Base-by-base conservation (phyloP, 1,140 invertebrate species). In the Pogonus chalceus region DNA sequence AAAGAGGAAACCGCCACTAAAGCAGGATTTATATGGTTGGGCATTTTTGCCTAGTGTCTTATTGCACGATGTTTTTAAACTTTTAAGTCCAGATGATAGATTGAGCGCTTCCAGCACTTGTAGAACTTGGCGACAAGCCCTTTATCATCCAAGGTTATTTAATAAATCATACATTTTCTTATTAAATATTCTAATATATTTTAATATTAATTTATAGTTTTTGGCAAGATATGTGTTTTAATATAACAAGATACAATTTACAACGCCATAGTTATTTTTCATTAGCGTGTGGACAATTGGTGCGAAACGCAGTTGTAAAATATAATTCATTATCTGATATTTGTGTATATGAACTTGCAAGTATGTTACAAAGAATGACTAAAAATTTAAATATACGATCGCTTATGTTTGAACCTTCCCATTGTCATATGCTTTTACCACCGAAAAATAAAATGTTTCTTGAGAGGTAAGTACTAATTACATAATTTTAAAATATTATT, bases 61-160 rank as follows among this genome's bases (percentile, higher is more conserved):
- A n/a, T 53, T 69, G 49, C 55, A 64, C 46, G 58, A 70, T 52
- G 65, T 69, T 51, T 70, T 63, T 56, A 58, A 63, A 39, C 58
- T 59, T 37, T 56, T 70, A 20, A 58, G 51, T 50, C 46, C 58
- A 39, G 51, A 59, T 49, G 68, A 70, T 60, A 58, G 61, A 48
- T 58, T 60, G 54, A 68, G 63, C 62, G 68, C 67, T 10, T 69
- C 67, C 9, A 60, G 58, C 56, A 59, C 62, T 47, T 70, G 68
- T 53, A 61, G 58, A 37, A 61, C 62, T 53, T 70, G 68, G 68
- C 60, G 68, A 63, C 61, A 62, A 43, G 61, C 54, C 49, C 26
- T 63, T 9, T 70, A 65, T 56, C 66, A 68, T 60, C 63, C 65
- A 53, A 68, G 61, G 68, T 67, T 62, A 56, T 9, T 35, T 35